These are phyloP conservation scores for Lacerta viridis DNA, from an alignment of 2,797 vertebrate species.

Conservation along the genomic window DNA sequence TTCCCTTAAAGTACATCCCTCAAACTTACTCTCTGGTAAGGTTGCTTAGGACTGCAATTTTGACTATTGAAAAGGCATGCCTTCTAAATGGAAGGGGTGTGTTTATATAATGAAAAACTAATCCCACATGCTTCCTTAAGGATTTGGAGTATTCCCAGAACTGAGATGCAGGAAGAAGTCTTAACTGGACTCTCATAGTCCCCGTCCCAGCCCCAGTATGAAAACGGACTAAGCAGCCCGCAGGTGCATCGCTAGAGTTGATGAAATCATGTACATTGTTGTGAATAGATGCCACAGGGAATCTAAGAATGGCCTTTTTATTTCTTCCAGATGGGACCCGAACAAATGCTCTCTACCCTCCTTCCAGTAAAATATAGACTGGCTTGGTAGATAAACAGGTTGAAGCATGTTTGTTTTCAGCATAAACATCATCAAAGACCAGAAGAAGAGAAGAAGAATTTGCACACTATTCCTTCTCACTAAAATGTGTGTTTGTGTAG, in stretches of 20 bases:
- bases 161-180: background rate
- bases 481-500: background rate
- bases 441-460: background rate
- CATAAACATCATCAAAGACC: background rate
- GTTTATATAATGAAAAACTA: background rate
- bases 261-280: slow-evolving; percentile 58
- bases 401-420: slow-evolving; percentile 10
- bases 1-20: background rate
- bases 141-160: slow-evolving; percentile 25
- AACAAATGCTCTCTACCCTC: background rate
- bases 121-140: slow-evolving; percentile 1
- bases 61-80: background rate
- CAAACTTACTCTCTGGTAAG: background rate
- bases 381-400: slow-evolving; percentile 35
- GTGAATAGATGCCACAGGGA: slow-evolving; percentile 51
- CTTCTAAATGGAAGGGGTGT: background rate
- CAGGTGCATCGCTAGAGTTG: slow-evolving; percentile 48
- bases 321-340: slow-evolving; percentile 57
- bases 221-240: slow-evolving; percentile 49
- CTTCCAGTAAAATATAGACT: slow-evolving; percentile 37
- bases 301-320: slow-evolving; percentile 56
- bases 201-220: slow-evolving; percentile 3
- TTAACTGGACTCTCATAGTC: background rate
- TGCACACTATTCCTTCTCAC: background rate
- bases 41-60: background rate